Conservation (phyloP, 2,797 vertebrate species). For the Bradypodion ventrale region DNA sequence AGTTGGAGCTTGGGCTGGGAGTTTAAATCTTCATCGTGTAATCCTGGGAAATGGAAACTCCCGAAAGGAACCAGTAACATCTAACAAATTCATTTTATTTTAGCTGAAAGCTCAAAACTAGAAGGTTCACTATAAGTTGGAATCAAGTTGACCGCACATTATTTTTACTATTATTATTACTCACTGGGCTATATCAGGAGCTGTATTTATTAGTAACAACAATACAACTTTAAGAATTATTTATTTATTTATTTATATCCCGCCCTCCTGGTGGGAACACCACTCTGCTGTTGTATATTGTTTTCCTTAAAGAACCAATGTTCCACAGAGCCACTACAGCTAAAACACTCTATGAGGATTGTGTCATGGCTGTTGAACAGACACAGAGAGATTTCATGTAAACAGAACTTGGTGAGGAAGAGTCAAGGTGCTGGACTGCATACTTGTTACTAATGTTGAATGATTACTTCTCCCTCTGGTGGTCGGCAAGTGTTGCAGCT, state of each 20-base stretch:
- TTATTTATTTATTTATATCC: too few species aligned
- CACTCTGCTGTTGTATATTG: not conserved
- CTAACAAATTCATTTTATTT: too few species aligned
- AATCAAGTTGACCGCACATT: too few species aligned
- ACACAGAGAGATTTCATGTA: not conserved
- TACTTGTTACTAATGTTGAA: not conserved
- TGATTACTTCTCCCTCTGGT: not conserved
- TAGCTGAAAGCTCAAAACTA: too few species aligned
- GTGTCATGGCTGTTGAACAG: not conserved
- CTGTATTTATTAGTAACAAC: not conserved
- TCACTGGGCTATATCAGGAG: too few species aligned
- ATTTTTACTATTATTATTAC: too few species aligned
- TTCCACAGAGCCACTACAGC: not conserved
- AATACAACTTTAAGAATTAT: not conserved
- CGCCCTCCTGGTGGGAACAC: too few species aligned
- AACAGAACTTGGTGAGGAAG: too few species aligned
- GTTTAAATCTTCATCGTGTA: too few species aligned
- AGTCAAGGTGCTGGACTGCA: not conserved
- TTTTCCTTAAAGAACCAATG: slow-evolving; percentile 2
- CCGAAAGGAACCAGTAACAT: too few species aligned
- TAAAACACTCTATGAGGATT: not conserved
- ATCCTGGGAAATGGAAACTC: too few species aligned
- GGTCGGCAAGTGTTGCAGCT: slow-evolving; percentile 6
- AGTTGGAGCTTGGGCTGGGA: too few species aligned
- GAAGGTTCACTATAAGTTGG: not conserved